These are phyloP conservation scores for Uloborus plumipes DNA, from an alignment of 2,888 invertebrate genomes.

Conservation along the genomic window DNA sequence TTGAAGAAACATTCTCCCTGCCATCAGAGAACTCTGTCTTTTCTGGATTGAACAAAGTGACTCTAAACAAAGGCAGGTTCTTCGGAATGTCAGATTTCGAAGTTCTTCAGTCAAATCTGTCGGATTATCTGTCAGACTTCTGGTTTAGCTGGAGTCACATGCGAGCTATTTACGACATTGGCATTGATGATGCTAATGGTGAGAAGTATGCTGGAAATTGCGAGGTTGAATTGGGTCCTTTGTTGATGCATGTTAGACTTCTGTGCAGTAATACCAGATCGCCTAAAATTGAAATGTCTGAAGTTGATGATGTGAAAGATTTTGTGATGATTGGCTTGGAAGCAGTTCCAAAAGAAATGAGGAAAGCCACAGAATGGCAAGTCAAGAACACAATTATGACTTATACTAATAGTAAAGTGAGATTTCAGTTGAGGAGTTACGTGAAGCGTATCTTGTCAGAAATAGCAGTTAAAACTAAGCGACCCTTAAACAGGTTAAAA, in stretches of 20 bases:
- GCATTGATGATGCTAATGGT: slow-evolving; percentile 4
- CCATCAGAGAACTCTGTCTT: not conserved
- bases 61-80: slow-evolving; percentile 8
- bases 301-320: not conserved
- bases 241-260: slow-evolving; percentile 23
- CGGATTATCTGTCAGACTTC: not conserved
- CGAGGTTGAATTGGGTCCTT: not conserved
- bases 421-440: slow-evolving; percentile 9
- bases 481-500: no score
- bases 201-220: slow-evolving; percentile 7
- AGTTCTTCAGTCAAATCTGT: not conserved
- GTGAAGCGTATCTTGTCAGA: not conserved
- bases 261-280: not conserved
- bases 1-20: slow-evolving; percentile 14
- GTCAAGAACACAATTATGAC: not conserved
- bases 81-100: slow-evolving; percentile 27
- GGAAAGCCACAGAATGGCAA: not conserved
- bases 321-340: slow-evolving; percentile 7
- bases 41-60: not conserved
- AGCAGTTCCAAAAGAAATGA: not conserved
- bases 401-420: slow-evolving; percentile 11
- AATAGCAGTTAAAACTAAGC: no score
- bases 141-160: slow-evolving; percentile 13
- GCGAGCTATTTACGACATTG: not conserved
- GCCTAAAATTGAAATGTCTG: slow-evolving; percentile 22